These are phyloP conservation scores for Drosophila niveifrons DNA, from an alignment of 2,888 invertebrate species.

Conservation along the genomic window DNA sequence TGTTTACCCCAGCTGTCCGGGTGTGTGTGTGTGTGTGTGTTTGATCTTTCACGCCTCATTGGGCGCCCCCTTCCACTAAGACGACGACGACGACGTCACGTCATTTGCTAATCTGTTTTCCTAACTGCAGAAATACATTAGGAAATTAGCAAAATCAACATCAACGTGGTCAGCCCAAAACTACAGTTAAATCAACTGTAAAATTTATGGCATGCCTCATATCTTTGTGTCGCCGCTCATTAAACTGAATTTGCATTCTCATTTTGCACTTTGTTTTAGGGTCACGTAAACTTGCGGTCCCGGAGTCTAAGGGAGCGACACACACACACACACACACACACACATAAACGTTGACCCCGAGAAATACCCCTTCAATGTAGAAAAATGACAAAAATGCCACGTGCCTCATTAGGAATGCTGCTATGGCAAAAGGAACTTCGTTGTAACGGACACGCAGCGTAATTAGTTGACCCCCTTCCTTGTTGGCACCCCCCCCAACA, in stretches of 20 bases:
- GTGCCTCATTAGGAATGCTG: slow-evolving; percentile 69
- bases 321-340: slow-evolving; percentile 11
- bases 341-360: slow-evolving; percentile 53
- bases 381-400: slow-evolving; percentile 72
- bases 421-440: slow-evolving; percentile 9
- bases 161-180: slow-evolving; percentile 44
- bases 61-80: neutral
- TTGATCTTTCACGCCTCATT: slow-evolving; percentile 70
- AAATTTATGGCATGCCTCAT: slow-evolving; percentile 68
- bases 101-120: slow-evolving; percentile 49
- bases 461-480: slow-evolving; percentile 51
- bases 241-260: slow-evolving; percentile 66
- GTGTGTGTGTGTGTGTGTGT: slow-evolving; percentile 44
- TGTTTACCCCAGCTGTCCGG: slow-evolving; percentile 24
- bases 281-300: slow-evolving; percentile 66
- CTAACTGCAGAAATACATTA: slow-evolving; percentile 61
- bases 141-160: slow-evolving; percentile 57
- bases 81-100: neutral
- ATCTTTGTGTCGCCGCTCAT: slow-evolving; percentile 43
- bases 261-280: slow-evolving; percentile 47
- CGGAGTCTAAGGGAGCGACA: neutral
- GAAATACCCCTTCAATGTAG: slow-evolving; percentile 51
- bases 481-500: neutral
- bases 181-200: slow-evolving; percentile 63
- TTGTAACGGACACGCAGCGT: slow-evolving; percentile 46